phyloP scores from a whole-genome alignment of 1,140 invertebrate genomes.

The Idris sp. region DNA sequence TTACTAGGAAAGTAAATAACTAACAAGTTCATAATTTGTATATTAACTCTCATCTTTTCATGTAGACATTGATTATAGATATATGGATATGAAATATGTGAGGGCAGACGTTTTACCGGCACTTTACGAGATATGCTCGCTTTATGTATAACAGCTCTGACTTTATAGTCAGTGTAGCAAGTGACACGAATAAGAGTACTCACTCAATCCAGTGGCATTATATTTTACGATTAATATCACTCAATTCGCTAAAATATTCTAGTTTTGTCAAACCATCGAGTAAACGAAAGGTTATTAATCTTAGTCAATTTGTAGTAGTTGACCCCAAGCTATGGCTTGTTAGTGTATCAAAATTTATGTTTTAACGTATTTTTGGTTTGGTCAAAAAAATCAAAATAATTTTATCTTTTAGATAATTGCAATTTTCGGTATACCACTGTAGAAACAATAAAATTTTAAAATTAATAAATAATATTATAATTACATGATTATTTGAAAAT shows the following conservation, averaged over 20 bases:
- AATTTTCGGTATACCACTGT: slow-evolving; percentile 15
- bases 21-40: no score
- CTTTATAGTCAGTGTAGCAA: slow-evolving; percentile 43
- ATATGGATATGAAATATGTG: slow-evolving; percentile 35
- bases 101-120: slow-evolving; percentile 17
- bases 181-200: slow-evolving; percentile 51
- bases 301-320: slow-evolving; percentile 25
- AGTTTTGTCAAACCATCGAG: slow-evolving; percentile 56
- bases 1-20: no score
- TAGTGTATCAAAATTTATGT: slow-evolving; percentile 5
- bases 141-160: slow-evolving; percentile 54
- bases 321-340: no score
- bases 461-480: no score
- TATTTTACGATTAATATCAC: slow-evolving; percentile 52
- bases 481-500: no score
- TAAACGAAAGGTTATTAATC: slow-evolving; percentile 48
- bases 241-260: slow-evolving; percentile 59
- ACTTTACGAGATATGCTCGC: slow-evolving; percentile 32
- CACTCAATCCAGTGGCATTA: slow-evolving; percentile 45
- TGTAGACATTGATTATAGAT: no score
- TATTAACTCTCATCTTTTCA: no score
- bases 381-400: no score
- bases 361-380: no score
- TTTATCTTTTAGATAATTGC: no score
- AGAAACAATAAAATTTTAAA: no score